These are phyloP conservation scores for Arremon aurantiirostris DNA, from an alignment of 2,797 vertebrate genomes.

Conservation along the genomic window DNA sequence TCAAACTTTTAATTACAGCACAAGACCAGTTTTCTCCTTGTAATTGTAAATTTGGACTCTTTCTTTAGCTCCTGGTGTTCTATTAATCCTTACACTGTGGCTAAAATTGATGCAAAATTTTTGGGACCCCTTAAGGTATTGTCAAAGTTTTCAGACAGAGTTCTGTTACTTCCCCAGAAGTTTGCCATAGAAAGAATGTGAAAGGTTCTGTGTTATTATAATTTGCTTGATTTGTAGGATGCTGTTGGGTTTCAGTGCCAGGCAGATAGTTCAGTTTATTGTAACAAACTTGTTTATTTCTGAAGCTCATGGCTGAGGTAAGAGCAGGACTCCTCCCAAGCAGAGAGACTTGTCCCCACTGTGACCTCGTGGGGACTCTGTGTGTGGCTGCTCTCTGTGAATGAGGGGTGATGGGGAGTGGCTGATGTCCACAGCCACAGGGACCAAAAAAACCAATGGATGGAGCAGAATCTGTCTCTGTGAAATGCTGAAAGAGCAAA, in stretches of 20 bases:
- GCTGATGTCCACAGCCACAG: not conserved
- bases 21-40: not conserved
- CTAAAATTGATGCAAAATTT: not conserved
- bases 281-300: not conserved
- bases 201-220: not conserved
- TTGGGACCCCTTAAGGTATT: not conserved
- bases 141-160: not conserved
- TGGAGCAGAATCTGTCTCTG: not conserved
- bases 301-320: not conserved
- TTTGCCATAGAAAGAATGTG: not conserved
- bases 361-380: not conserved
- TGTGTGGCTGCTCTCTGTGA: not conserved
- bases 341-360: not conserved
- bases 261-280: not conserved
- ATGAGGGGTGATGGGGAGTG: not conserved
- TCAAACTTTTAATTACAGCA: constrained; percentile 4
- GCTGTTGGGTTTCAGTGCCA: not conserved
- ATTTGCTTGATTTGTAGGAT: not conserved
- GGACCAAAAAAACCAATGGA: not conserved
- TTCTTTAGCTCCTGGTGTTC: not conserved
- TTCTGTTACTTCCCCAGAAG: not conserved
- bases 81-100: not conserved
- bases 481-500: not conserved
- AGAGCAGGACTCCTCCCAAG: not conserved
- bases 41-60: not conserved